Evolutionary conservation across 2,113 vertebrate species (phyloP), one percentile per base, ranked within the genome.

Genomic region (Tychaedon coryphoeus): DNA sequence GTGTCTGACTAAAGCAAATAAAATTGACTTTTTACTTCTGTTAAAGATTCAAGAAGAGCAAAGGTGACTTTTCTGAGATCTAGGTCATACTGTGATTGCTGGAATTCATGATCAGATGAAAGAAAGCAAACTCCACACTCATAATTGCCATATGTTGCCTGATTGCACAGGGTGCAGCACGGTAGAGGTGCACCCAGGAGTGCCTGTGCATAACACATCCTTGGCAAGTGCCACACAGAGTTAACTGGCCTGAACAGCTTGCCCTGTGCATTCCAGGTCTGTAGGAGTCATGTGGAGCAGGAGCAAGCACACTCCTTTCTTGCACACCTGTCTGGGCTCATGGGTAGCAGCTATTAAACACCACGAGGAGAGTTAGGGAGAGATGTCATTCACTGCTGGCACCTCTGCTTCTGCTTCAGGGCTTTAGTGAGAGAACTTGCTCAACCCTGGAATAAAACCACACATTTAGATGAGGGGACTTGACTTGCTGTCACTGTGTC

Each of bases 251-350:
- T 13, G 12, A 51, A 20, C 73, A 79, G 88, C 47, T 42, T 9
- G 1, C 36, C 1, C 3, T 31, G 19, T 10, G 8, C 4, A 8
- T 60, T 34, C 66, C 9, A 23, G 82, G 33, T 24, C 36, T 47
- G 64, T 7, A 26, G 71, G 50, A 90, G 91, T 70, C 91, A 84
- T 19, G 22, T 64, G 93, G 61, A 56, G 50, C 57, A 42, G 48
- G 62, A 93, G 36, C 71, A 64, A 73, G 78, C 71, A 24, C 62
- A 1, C 51, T 80, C 8, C 70, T 78, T 2, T 91, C 65, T 96
- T 95, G 90, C 95, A 84, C 93, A 96, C 74, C 61, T 24, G 4
- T 8, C 67, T 47, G 80, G 18, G 60, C 43, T 82, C 67, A 2
- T 3, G 28, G 57, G 4, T 4, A 54, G 60, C 75, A 67, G 45